phyloP scores from a whole-genome alignment of 2,888 invertebrate species.

The Caenorhabditis angaria region DNA sequence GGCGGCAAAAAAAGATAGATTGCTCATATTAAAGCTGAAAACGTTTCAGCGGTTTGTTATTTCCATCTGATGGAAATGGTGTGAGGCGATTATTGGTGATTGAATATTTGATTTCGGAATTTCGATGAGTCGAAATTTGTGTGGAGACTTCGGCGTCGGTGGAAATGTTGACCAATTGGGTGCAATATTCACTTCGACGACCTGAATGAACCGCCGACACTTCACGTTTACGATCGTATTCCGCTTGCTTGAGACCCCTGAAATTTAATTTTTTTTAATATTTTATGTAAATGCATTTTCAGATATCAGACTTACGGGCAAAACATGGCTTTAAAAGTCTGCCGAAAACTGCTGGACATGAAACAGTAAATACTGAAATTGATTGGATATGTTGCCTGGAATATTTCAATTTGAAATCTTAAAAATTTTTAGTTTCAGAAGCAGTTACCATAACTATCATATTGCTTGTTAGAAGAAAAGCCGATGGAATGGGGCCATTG shows the following conservation, averaged over 20 bases:
- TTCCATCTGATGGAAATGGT: slow-evolving; percentile 14
- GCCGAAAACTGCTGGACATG: slow-evolving; percentile 87
- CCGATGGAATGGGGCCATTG: slow-evolving; percentile 59
- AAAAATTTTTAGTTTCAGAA: neutral
- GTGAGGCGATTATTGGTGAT: slow-evolving; percentile 19
- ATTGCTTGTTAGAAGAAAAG: slow-evolving; percentile 74
- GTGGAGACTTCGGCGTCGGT: slow-evolving; percentile 33
- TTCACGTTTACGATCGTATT: slow-evolving; percentile 30
- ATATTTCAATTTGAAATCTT: neutral
- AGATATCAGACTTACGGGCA: slow-evolving; percentile 52
- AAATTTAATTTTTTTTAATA: slow-evolving; percentile 6
- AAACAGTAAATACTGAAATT: slow-evolving; percentile 96
- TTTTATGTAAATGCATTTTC: neutral
- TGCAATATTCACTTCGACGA: slow-evolving; percentile 42
- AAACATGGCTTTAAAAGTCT: slow-evolving; percentile 87
- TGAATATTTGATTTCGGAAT: slow-evolving; percentile 18
- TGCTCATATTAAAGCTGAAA: neutral
- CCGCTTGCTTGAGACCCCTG: slow-evolving; percentile 12
- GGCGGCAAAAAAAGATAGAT: neutral
- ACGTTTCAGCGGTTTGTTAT: neutral
- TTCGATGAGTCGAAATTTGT: slow-evolving; percentile 23
- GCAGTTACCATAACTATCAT: slow-evolving; percentile 82
- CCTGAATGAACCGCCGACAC: slow-evolving; percentile 27
- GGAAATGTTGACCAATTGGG: slow-evolving; percentile 42
- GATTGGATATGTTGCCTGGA: slow-evolving; percentile 82